Percentiles rank a stretch among this genome's conserved stretches.
Conservation (phyloP, 2,797 vertebrate genomes). For the Sebastes taczanowskii region DNA sequence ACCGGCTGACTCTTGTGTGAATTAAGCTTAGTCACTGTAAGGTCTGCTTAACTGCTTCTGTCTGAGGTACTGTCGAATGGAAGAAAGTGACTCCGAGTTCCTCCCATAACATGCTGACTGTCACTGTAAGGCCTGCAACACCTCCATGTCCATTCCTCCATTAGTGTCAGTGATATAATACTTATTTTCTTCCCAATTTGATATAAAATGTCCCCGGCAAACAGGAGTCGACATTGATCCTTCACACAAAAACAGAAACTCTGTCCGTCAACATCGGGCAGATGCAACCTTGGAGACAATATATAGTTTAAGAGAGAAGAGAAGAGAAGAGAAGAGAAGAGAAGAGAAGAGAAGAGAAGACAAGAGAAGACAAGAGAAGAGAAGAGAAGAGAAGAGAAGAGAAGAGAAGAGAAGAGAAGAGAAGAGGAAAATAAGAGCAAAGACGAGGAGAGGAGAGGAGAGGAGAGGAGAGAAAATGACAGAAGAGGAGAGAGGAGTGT, state of each 20-base stretch:
- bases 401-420: fast-evolving
- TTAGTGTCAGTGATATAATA: not conserved
- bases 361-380: too few relatives aligned
- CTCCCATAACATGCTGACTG: not conserved
- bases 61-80: not conserved
- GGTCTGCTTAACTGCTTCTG: conserved; percentile 12
- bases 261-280: not conserved
- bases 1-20: conserved; percentile 34
- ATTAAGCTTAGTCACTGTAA: conserved; percentile 44
- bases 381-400: too few relatives aligned
- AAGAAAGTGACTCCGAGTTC: not conserved
- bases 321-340: too few relatives aligned
- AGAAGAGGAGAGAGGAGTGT: too few relatives aligned
- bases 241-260: not conserved
- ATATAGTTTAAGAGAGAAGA: not conserved
- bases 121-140: not conserved
- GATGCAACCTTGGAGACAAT: not conserved
- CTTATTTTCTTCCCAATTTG: not conserved
- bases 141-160: not conserved
- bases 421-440: too few relatives aligned
- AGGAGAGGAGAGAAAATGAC: too few relatives aligned
- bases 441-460: too few relatives aligned
- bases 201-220: not conserved
- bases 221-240: not conserved
- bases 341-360: fast-evolving